Conservation (phyloP, 2,113 vertebrate species). For the Anarhynchus alexandrinus region DNA sequence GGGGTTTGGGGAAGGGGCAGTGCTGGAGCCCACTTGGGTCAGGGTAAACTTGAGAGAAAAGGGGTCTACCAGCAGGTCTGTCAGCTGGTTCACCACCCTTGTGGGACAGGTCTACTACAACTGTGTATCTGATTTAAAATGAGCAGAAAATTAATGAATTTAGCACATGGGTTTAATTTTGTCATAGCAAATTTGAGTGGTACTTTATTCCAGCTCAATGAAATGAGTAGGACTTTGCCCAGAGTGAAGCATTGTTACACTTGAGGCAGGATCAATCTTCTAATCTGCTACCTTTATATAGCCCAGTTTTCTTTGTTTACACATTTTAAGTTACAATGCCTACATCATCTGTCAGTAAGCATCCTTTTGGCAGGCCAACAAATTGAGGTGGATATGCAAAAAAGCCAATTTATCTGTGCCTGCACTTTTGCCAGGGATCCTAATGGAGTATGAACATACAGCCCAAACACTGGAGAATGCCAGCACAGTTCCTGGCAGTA, state of each 20-base stretch:
- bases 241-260: neutral
- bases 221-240: neutral
- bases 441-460: neutral
- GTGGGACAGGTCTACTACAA: neutral
- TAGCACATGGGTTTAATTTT: neutral
- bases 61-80: neutral
- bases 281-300: neutral
- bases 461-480: neutral
- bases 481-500: neutral
- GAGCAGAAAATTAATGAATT: neutral
- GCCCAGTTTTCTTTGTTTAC: neutral
- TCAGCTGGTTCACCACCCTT: neutral
- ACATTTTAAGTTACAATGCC: neutral
- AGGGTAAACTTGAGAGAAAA: neutral
- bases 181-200: neutral
- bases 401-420: neutral
- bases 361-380: neutral
- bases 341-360: neutral
- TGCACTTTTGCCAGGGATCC: neutral
- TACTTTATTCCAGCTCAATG: neutral
- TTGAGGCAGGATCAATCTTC: neutral
- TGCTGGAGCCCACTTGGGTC: neutral
- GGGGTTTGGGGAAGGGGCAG: neutral
- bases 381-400: neutral
- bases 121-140: neutral